Evolutionary conservation across 23 tunicate genomes (phyloP), one percentile per base, ranked within the genome.

Genomic region (Halocynthia aurantium): DNA sequence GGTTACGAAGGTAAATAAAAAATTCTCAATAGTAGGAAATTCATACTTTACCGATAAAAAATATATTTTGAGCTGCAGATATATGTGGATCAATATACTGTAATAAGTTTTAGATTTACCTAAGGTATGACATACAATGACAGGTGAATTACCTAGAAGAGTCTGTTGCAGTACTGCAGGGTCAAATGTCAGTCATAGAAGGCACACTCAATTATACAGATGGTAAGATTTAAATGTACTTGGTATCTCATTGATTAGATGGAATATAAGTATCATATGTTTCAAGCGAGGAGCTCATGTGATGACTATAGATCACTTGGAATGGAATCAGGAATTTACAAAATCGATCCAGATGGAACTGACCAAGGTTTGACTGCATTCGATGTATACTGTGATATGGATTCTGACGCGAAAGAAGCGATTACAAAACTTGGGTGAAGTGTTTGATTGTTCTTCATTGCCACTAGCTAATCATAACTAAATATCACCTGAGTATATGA

Each of bases 301-400:
- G 70, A 65, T 49, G 70, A 65, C n/a, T 65, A 20, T 49, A 65
- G 31, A 65, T 0, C 13, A 0, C 22, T 65, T 40, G 31, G 31
- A 11, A 40, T 65, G 13, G n/a, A 40, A 15, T 65, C 70, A 11
- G 70, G 70, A 20, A 20, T 20, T 65, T 65, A 65, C n/a, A 6
- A 65, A 9, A 65, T 65, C 9, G 70, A 65, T 13, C 70, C 70
- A 11, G 70, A 65, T 65, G 70, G 70, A 9, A 9, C 70, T 15
- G 70, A 65, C 22, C 49, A 49, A 9, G 70, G 10, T 10, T 20
- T 65, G 70, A 6, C 70, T 65, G 49, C 70, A 49, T 65, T 65
- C 70, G 70, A 65, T 9, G 70, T 65, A 9, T 65, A 65, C 22
- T 65, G 70, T 65, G 70, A 65, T 6, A 65, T 65, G 70, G n/a